Conservation (phyloP, 2,797 vertebrate genomes). For the Tragelaphus oryx region DNA sequence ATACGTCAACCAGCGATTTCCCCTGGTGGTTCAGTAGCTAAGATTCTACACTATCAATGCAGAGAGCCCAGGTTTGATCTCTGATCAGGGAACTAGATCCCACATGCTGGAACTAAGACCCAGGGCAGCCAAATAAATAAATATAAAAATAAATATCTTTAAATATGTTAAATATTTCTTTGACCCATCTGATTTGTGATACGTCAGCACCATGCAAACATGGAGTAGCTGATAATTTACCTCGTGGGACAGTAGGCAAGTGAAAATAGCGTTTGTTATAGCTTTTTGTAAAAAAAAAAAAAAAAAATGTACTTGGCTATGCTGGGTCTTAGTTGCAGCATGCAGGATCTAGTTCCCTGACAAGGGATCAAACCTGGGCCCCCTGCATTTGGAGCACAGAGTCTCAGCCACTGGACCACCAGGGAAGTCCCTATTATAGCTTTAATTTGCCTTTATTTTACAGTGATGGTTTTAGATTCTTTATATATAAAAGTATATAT, state of each 20-base stretch:
- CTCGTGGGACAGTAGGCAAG: neutral
- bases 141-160: neutral
- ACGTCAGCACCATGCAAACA: neutral
- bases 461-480: neutral
- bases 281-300: neutral
- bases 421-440: neutral
- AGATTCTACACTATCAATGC: neutral
- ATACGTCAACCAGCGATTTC: neutral
- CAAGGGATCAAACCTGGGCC: neutral
- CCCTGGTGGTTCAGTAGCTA: neutral
- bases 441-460: slow-evolving; percentile 18
- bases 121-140: neutral
- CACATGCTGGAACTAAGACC: neutral
- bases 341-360: neutral
- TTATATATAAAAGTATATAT: neutral
- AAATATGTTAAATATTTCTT: neutral
- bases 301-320: neutral
- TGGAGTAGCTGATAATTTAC: neutral
- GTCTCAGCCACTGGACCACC: neutral
- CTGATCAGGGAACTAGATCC: neutral
- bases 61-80: neutral
- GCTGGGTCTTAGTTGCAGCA: neutral
- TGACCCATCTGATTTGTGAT: neutral
- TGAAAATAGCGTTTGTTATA: neutral
- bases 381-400: neutral